Conservation (phyloP, 2,888 invertebrate species). For the Rhagophthalmus giganteus region DNA sequence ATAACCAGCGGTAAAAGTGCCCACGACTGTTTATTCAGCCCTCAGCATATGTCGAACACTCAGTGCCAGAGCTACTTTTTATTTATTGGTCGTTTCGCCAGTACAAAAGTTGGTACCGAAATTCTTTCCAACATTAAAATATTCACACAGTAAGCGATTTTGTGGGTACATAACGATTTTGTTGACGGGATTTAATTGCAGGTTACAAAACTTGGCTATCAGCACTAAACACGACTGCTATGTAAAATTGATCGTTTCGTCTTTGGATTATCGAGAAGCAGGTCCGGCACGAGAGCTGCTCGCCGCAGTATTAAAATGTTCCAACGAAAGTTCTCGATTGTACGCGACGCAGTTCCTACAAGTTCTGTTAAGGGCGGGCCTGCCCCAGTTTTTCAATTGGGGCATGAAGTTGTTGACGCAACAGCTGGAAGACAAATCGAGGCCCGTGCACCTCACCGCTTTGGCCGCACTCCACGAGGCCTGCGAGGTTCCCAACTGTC, state of each 20-base stretch:
- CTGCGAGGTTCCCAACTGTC: slow-evolving; percentile 79
- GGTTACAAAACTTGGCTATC: slow-evolving; percentile 77
- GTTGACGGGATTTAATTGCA: no score
- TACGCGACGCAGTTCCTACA: slow-evolving; percentile 92
- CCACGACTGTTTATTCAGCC: slow-evolving; percentile 86
- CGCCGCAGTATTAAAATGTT: slow-evolving; percentile 60
- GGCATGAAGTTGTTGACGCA: slow-evolving; percentile 81
- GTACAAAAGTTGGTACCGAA: slow-evolving; percentile 67
- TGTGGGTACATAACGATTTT: no score
- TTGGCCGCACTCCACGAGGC: slow-evolving; percentile 87
- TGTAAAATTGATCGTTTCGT: slow-evolving; percentile 89
- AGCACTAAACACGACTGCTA: slow-evolving; percentile 88
- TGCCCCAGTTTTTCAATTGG: slow-evolving; percentile 81
- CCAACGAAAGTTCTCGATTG: slow-evolving; percentile 66
- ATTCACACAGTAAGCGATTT: slow-evolving; percentile 73
- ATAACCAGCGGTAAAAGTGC: slow-evolving; percentile 75
- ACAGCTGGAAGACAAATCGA: slow-evolving; percentile 83
- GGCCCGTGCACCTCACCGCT: slow-evolving; percentile 78
- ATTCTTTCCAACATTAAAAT: slow-evolving; percentile 75
- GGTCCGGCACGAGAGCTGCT: slow-evolving; percentile 71
- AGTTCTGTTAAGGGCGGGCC: slow-evolving; percentile 77
- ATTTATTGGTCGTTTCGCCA: slow-evolving; percentile 85
- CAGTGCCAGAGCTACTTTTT: slow-evolving; percentile 95
- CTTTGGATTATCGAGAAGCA: slow-evolving; percentile 82
- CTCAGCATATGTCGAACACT: slow-evolving; percentile 83